A percentile compares a stretch with the other conserved stretches of the same genome.
Evolutionary conservation across 35 echinoderm and acorn worm genomes (phyloP).

Genomic region (Stichopus chloronotus): DNA sequence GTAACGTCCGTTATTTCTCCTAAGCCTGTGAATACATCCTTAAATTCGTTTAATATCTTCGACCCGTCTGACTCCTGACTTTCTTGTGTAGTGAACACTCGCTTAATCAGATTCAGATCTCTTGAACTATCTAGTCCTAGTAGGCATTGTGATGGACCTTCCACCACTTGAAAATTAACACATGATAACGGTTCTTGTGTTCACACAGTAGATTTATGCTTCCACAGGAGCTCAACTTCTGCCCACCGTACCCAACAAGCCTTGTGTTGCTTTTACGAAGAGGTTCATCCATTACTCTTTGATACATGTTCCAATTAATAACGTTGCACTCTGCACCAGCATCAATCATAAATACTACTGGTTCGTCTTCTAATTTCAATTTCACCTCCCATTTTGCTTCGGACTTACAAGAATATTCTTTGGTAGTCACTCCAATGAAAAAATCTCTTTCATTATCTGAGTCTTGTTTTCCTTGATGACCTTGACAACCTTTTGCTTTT

Average conservation of each 20-base stretch:
- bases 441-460: background rate
- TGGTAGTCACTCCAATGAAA: background rate
- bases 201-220: background rate
- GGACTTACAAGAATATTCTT: background rate
- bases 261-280: background rate
- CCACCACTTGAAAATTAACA: background rate
- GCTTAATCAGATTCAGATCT: background rate
- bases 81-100: background rate
- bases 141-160: background rate
- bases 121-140: background rate
- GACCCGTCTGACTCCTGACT: background rate
- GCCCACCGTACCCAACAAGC: background rate
- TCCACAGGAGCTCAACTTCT: background rate
- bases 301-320: background rate
- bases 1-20: background rate
- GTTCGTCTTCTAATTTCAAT: background rate
- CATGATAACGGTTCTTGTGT: background rate
- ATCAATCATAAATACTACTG: background rate
- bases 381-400: background rate
- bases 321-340: background rate
- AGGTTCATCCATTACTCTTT: background rate
- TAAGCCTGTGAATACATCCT: background rate
- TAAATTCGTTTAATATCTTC: background rate
- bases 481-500: background rate
- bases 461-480: background rate